phyloP scores from a whole-genome alignment of 2,888 invertebrate species.

The Dasysyrphus tricinctus region DNA sequence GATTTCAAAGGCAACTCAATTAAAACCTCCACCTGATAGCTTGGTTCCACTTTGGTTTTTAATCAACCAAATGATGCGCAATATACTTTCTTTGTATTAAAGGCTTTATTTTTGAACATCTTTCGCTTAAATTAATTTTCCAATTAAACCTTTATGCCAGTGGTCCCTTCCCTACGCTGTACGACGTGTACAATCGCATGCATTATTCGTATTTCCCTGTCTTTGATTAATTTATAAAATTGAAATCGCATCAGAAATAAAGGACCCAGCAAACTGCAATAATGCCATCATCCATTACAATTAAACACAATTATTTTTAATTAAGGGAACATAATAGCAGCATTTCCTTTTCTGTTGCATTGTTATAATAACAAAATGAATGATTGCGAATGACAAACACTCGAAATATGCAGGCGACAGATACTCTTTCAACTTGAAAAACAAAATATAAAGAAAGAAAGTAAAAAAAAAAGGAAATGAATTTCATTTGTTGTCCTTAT shows the following conservation, averaged over 20 bases:
- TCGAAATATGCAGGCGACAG: constrained; percentile 46
- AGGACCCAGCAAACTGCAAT: constrained; percentile 33
- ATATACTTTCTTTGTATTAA: neutral
- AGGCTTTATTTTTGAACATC: neutral
- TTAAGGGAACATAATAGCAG: constrained; percentile 36
- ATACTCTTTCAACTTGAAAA: constrained; percentile 8
- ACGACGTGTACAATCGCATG: neutral
- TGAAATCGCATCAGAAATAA: neutral
- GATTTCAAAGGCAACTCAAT: neutral
- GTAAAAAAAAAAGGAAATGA: constrained; percentile 5
- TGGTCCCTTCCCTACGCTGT: no score
- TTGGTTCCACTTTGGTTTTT: neutral
- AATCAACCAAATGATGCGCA: neutral
- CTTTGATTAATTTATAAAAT: constrained; percentile 20
- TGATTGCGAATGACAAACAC: constrained; percentile 43
- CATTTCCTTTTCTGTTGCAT: constrained; percentile 6
- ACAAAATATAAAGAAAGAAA: neutral
- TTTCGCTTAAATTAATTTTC: constrained; percentile 6
- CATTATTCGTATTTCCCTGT: neutral
- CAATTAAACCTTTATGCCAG: neutral
- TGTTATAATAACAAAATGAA: constrained; percentile 38
- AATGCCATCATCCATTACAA: constrained; percentile 61
- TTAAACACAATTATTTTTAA: constrained; percentile 67
- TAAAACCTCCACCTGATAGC: neutral
- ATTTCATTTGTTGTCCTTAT: constrained; percentile 38